Base-by-base conservation (phyloP, 2,113 vertebrate genomes). In the Lathamus discolor region DNA sequence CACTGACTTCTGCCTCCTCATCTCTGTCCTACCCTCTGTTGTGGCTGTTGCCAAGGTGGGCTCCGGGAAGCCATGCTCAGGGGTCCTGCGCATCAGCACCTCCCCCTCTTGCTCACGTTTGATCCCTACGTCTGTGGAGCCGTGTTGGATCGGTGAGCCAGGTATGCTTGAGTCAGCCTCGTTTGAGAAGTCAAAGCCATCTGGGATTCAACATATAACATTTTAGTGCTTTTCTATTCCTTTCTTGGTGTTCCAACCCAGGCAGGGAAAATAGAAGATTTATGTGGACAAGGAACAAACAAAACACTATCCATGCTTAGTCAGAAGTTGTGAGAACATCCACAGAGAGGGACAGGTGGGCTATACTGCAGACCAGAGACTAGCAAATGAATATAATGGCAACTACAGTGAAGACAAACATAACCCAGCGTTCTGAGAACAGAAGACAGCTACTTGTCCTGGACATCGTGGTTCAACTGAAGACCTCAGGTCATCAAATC, bases 161-260 rank as follows among this genome's bases (percentile, higher is more conserved):
- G 97, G 97, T 98, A 99, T 97, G 98, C 98, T 99, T 98, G 98
- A 98, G 97, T 99, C 99, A 98, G 98, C 99, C 96, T 99, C 99
- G 97, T 98, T 98, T 98, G 99, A 99, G 99, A 99, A 98, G 99
- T 99, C 99, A 99, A 99, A 99, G 99, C 99, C 99, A 99, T 99
- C 99, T 99, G 99, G 98, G 99, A 99, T 99, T 99, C 99, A 99
- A 99, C 99, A 99, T 98, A 99, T 96, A 98, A 99, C 92, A 99
- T 98, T 98, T 98, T 98, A 97, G 98, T 98, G 97, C 92, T 98
- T 97, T 98, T 98, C 97, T 97, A 89, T 95, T 98, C 86, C 94
- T 95, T 96, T 93, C 95, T 97, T 91, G 96, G 95, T 96, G 97
- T 97, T 96, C 83, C 94, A 97, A 96, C 93, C 97, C 98, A 97